Evolutionary conservation across 2,113 vertebrate genomes (phyloP).

Genomic region (Xiphorhynchus elegans): DNA sequence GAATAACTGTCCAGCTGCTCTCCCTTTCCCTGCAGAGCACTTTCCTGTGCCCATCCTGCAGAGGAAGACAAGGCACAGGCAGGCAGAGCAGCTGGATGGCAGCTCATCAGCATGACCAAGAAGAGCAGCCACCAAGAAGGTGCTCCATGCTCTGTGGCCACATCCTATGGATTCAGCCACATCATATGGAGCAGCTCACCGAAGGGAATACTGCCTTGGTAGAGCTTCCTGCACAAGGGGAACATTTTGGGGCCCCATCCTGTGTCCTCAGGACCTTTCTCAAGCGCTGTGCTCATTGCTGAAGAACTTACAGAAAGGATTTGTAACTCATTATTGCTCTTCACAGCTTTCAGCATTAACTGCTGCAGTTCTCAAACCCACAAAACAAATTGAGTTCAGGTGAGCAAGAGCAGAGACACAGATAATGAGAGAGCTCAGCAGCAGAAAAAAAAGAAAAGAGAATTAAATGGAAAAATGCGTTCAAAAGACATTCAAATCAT

Average conservation of each 20-base stretch:
- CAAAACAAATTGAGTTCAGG: neutral
- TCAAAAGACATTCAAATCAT: neutral
- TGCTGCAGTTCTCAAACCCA: neutral
- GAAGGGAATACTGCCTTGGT: neutral
- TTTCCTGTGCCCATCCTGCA: neutral
- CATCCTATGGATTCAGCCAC: neutral
- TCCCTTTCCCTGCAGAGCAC: neutral
- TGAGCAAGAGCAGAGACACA: neutral
- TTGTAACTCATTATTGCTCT: neutral
- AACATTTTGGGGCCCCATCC: neutral
- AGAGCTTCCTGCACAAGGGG: neutral
- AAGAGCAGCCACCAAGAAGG: neutral
- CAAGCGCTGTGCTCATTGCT: neutral
- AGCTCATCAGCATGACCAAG: neutral
- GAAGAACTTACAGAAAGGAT: neutral
- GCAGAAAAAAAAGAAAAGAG: neutral
- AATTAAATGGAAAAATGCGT: neutral
- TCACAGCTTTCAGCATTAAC: neutral
- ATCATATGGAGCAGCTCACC: fast-evolving
- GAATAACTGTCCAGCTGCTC: fast-evolving
- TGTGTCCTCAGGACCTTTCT: neutral
- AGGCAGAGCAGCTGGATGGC: neutral
- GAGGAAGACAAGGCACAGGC: neutral
- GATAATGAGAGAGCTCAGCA: neutral
- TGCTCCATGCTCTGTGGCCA: neutral